phyloP scores from a whole-genome alignment of 2,888 invertebrate species.

The Julus scandinavius region DNA sequence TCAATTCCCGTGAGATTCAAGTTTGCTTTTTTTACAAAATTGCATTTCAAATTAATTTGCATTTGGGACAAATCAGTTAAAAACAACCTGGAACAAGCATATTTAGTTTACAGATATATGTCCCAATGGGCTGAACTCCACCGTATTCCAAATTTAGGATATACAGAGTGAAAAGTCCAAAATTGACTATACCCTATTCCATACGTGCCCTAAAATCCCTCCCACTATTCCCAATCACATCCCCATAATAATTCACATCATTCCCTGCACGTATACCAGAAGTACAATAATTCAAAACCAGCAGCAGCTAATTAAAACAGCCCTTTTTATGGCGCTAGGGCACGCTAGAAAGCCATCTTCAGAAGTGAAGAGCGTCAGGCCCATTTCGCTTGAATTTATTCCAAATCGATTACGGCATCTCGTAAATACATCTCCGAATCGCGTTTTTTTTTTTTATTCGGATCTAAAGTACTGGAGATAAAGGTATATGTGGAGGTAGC shows the following conservation, averaged over 20 bases:
- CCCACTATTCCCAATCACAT: neutral
- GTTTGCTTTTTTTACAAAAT: no score
- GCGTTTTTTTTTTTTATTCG: neutral
- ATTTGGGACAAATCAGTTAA: no score
- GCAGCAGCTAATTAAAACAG: neutral
- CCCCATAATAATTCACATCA: neutral
- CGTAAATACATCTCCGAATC: conserved; percentile 13
- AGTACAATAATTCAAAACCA: neutral
- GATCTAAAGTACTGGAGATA: neutral
- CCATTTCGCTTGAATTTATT: neutral
- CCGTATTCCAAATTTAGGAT: no score
- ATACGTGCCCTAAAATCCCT: neutral
- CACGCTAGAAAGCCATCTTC: neutral
- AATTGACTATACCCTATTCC: no score
- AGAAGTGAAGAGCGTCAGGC: neutral
- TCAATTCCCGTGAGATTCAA: no score
- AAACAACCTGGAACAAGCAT: no score
- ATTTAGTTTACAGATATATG: no score
- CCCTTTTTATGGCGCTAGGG: neutral
- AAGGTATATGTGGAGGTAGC: neutral
- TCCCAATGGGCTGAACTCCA: no score
- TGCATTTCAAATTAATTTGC: no score
- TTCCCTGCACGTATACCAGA: neutral
- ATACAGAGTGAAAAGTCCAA: no score
- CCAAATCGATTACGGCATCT: conserved; percentile 33